Evolutionary conservation across 2,888 invertebrate genomes (phyloP).

Genomic region (Pterostichus niger): DNA sequence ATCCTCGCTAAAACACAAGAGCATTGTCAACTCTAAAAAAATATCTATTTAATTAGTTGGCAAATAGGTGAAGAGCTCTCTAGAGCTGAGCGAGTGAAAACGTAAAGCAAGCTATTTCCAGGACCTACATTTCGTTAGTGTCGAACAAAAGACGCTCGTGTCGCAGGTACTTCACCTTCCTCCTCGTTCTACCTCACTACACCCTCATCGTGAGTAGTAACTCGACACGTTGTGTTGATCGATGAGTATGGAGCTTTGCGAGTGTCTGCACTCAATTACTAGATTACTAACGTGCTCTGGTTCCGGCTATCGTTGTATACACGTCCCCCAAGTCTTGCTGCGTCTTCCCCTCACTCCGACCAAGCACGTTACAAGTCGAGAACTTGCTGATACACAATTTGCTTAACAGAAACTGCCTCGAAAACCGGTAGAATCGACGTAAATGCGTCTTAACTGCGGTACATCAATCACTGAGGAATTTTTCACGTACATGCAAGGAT

Average conservation of each 20-base stretch:
- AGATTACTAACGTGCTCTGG: constrained; percentile 63
- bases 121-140: constrained; percentile 10
- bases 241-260: constrained; percentile 59
- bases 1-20: not conserved
- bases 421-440: constrained; percentile 41
- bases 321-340: constrained; percentile 4
- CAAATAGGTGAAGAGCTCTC: constrained; percentile 11
- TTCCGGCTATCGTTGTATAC: constrained; percentile 52
- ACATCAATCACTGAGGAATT: constrained; percentile 30
- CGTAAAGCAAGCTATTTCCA: constrained; percentile 1
- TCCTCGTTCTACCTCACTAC: not conserved
- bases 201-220: constrained; percentile 32
- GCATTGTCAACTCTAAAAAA: not conserved
- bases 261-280: constrained; percentile 63
- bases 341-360: not conserved
- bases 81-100: not conserved
- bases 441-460: constrained; percentile 37
- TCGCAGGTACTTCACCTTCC: constrained; percentile 30
- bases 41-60: not conserved
- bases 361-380: not conserved
- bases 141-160: constrained; percentile 27
- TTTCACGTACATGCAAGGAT: not conserved
- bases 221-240: constrained; percentile 62
- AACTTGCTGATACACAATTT: constrained; percentile 57
- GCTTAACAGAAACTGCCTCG: constrained; percentile 44